Conservation (phyloP, 2,888 invertebrate genomes). For the Conomelus anceps region DNA sequence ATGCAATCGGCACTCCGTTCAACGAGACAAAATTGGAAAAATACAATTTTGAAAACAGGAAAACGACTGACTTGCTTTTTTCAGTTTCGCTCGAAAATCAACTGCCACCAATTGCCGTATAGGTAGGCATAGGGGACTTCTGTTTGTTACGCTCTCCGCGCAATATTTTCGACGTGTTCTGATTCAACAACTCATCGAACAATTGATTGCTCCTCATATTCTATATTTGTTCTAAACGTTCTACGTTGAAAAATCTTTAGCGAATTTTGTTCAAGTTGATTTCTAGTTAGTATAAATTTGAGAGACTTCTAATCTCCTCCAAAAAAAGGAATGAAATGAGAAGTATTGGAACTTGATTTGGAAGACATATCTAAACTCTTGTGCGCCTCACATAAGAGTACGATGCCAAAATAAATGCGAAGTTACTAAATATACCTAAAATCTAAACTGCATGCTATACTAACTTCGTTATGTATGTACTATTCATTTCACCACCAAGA, state of each 20-base stretch:
- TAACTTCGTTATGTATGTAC: too few relatives aligned
- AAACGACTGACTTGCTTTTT: background rate
- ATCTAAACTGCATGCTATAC: too few relatives aligned
- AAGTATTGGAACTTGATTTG: too few relatives aligned
- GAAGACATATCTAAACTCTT: too few relatives aligned
- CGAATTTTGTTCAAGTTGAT: background rate
- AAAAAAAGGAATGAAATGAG: too few relatives aligned
- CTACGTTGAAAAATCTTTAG: background rate
- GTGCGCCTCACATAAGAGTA: too few relatives aligned
- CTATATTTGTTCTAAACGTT: background rate
- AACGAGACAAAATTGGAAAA: background rate
- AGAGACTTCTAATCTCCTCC: too few relatives aligned
- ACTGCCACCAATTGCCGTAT: too few relatives aligned
- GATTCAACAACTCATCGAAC: background rate
- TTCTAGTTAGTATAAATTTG: background rate
- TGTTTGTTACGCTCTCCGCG: background rate
- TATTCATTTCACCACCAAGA: too few relatives aligned
- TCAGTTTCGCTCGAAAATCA: background rate
- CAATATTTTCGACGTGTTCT: background rate
- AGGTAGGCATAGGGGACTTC: background rate
- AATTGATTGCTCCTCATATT: background rate
- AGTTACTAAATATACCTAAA: too few relatives aligned
- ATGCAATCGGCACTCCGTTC: background rate
- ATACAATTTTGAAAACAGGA: background rate
- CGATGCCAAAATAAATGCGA: too few relatives aligned